phyloP scores from a whole-genome alignment of 2,797 vertebrate species.

The Anomalospiza imberbis region DNA sequence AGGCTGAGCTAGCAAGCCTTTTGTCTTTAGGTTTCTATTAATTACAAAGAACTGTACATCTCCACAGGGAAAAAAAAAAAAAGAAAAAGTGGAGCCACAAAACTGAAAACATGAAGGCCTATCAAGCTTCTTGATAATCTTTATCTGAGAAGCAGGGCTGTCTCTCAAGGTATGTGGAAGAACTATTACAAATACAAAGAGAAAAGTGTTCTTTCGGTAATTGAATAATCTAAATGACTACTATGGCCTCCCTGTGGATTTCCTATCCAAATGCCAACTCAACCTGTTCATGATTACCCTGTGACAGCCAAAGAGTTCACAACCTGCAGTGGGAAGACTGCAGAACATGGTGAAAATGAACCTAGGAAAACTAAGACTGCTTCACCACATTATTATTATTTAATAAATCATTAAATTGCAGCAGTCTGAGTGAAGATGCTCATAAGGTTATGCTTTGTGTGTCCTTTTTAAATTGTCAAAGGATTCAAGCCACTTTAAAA shows the following conservation, averaged over 20 bases:
- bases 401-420: not conserved
- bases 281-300: not conserved
- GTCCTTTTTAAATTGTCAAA: not conserved
- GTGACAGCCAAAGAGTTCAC: not conserved
- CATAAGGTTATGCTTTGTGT: not conserved
- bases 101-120: not conserved
- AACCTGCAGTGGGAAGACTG: not conserved
- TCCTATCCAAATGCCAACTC: conserved; percentile 33
- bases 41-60: not conserved
- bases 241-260: not conserved
- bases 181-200: not conserved
- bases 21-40: not conserved
- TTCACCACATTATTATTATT: not conserved
- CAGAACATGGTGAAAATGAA: not conserved
- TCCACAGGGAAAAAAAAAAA: not conserved
- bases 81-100: not conserved
- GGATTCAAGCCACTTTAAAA: not conserved
- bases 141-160: not conserved
- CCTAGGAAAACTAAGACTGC: not conserved
- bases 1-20: not conserved
- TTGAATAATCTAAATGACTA: not conserved
- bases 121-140: not conserved
- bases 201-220: not conserved
- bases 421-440: not conserved
- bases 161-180: not conserved